Percentiles rank a stretch among this genome's conserved stretches.
Evolutionary conservation across 2,888 invertebrate species (phyloP).

Genomic region (Drosophila tripunctata): DNA sequence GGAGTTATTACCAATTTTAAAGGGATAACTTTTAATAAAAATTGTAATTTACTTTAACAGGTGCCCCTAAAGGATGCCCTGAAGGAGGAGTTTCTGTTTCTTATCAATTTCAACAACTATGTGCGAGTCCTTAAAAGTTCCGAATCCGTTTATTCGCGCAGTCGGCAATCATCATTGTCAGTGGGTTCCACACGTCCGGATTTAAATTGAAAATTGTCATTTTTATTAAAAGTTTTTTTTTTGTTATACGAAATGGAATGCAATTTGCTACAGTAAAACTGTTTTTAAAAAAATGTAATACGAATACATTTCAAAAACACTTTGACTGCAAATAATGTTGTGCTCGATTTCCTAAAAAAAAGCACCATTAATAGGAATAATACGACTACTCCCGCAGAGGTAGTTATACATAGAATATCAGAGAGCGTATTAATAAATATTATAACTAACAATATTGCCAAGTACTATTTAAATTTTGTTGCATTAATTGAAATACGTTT

Average conservation of each 20-base stretch:
- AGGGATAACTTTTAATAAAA: background rate
- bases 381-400: constrained; percentile 15
- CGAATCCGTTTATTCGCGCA: constrained; percentile 81
- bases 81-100: constrained; percentile 89
- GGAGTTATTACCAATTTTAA: too few species aligned
- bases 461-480: constrained; percentile 8
- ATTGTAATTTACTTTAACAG: constrained; percentile 77
- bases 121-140: constrained; percentile 88
- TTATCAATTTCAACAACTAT: constrained; percentile 89
- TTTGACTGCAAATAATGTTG: background rate
- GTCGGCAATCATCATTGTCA: constrained; percentile 81
- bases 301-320: constrained; percentile 12
- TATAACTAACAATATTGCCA: constrained; percentile 41
- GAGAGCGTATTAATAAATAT: constrained; percentile 41
- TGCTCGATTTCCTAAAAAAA: constrained; percentile 21
- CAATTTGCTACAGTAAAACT: constrained; percentile 11
- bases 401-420: constrained; percentile 8
- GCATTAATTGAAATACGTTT: constrained; percentile 56
- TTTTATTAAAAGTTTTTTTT: constrained; percentile 44
- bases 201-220: constrained; percentile 29
- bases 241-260: constrained; percentile 53
- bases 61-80: constrained; percentile 88
- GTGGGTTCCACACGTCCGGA: constrained; percentile 71
- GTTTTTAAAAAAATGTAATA: background rate
- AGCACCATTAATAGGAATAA: constrained; percentile 28